Conservation (phyloP, 2,113 vertebrate genomes). For the Asarcornis scutulata region DNA sequence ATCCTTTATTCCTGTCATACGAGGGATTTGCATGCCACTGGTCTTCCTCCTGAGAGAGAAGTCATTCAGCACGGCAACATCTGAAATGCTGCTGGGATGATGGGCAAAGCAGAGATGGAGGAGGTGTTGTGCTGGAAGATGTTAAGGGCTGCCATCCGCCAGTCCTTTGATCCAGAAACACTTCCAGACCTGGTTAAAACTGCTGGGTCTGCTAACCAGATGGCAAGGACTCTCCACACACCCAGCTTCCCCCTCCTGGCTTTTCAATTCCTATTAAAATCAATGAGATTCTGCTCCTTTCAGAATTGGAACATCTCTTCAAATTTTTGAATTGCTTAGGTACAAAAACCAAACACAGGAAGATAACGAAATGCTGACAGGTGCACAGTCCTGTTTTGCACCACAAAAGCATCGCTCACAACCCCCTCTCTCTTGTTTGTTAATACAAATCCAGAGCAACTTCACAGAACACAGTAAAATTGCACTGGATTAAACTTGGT, state of each 20-base stretch:
- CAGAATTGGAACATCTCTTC: not conserved
- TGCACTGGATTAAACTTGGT: not conserved
- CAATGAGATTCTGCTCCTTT: not conserved
- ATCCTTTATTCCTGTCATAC: not conserved
- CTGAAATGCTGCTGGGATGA: not conserved
- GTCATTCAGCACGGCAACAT: not conserved
- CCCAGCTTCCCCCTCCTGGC: not conserved
- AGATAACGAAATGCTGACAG: not conserved
- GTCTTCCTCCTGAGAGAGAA: not conserved
- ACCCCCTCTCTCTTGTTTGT: not conserved
- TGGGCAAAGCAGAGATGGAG: not conserved
- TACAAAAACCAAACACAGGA: not conserved
- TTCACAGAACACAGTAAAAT: slow-evolving; percentile 1
- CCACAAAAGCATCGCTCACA: not conserved
- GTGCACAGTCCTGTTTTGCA: not conserved
- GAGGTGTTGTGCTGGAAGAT: not conserved
- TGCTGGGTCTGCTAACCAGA: slow-evolving; percentile 25
- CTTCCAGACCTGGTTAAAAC: slow-evolving; percentile 25
- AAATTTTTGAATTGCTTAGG: not conserved
- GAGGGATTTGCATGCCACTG: not conserved
- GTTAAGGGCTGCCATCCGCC: slow-evolving; percentile 5
- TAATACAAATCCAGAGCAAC: not conserved
- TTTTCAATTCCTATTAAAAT: not conserved
- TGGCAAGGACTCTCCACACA: not conserved
- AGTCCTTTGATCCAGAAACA: slow-evolving; percentile 52